Evolutionary conservation across 2,797 vertebrate species (phyloP).

Genomic region (Todus mexicanus): DNA sequence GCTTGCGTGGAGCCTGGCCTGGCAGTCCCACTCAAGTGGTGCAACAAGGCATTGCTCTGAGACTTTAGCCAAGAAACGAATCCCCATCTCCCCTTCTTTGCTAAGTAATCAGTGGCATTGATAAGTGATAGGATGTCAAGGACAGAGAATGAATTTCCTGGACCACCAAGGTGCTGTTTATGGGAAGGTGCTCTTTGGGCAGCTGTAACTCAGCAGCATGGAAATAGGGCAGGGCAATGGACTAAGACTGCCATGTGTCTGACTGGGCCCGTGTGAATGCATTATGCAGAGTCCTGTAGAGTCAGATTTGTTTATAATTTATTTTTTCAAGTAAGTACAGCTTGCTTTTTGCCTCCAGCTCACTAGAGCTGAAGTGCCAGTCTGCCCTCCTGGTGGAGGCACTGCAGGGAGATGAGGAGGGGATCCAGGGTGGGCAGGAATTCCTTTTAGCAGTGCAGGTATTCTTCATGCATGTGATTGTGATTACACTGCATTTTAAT

Average conservation of each 20-base stretch:
- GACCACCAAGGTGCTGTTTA: not conserved
- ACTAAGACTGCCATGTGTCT: not conserved
- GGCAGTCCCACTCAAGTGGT: accelerated
- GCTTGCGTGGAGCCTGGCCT: not conserved
- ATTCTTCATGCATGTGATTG: accelerated
- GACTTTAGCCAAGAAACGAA: not conserved
- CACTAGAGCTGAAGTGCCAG: not conserved
- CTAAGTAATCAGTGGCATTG: not conserved
- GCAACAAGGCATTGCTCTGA: not conserved
- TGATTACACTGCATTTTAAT: not conserved
- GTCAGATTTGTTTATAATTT: not conserved
- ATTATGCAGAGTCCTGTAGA: not conserved
- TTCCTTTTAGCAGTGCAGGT: not conserved
- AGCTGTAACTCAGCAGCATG: not conserved
- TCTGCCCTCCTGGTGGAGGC: not conserved
- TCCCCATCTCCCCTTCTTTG: not conserved
- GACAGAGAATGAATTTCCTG: not conserved
- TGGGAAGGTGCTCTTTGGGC: not conserved
- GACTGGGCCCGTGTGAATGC: accelerated
- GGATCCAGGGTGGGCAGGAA: not conserved
- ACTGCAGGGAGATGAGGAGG: not conserved
- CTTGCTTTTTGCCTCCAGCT: not conserved
- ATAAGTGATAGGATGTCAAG: not conserved
- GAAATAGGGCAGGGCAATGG: not conserved
- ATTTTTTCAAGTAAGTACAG: not conserved